phyloP scores from a whole-genome alignment of 2,113 vertebrate species.

The Oreochromis tanganicae region DNA sequence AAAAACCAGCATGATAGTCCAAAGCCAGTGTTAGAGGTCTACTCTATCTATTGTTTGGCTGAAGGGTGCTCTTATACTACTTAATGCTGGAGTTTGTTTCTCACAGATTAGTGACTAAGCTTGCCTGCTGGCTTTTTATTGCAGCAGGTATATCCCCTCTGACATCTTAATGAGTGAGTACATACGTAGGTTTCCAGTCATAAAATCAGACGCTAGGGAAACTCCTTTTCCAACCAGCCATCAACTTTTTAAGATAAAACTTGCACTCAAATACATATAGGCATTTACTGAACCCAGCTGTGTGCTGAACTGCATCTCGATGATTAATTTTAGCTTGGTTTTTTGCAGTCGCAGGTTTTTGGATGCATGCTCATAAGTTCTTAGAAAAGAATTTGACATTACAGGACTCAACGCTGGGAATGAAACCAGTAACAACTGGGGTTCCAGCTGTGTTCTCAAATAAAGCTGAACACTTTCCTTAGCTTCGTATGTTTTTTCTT shows the following conservation, averaged over 20 bases:
- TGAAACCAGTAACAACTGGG: constrained; percentile 1
- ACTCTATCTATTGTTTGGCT: neutral
- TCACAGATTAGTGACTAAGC: constrained; percentile 27
- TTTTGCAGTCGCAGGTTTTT: neutral
- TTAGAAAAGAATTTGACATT: neutral
- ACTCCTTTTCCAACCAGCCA: neutral
- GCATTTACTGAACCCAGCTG: constrained; percentile 19
- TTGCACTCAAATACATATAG: constrained; percentile 4
- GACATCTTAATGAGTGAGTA: constrained; percentile 36
- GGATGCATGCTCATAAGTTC: neutral
- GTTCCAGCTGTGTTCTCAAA: constrained; percentile 11
- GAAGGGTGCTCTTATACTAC: neutral
- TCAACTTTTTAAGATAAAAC: constrained; percentile 8
- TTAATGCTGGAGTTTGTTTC: neutral
- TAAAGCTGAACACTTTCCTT: neutral
- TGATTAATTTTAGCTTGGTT: neutral
- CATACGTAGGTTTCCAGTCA: constrained; percentile 24
- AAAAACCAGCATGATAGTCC: neutral
- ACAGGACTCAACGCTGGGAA: neutral
- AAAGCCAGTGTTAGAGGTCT: neutral
- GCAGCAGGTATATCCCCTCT: constrained; percentile 29
- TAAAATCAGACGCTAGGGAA: constrained; percentile 10
- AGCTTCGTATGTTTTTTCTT: neutral
- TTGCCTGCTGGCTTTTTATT: constrained; percentile 30
- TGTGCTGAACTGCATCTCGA: neutral